Base-by-base conservation (phyloP, 1,140 invertebrate genomes). In the Drosophila nikananu region DNA sequence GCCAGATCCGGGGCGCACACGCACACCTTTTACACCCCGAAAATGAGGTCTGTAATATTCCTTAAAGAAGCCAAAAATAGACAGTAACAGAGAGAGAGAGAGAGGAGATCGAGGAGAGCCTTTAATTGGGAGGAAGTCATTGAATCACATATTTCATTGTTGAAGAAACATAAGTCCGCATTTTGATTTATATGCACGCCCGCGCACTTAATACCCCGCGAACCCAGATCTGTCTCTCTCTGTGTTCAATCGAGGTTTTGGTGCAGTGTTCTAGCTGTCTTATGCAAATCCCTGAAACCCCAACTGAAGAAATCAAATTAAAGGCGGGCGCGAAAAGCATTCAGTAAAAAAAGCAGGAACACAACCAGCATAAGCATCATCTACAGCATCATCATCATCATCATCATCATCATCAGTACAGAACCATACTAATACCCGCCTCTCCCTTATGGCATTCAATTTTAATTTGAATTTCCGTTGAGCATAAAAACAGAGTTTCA, bases 131-230 rank as follows among this genome's bases (percentile, higher is more conserved):
- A 76, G 80, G 78, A 75, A 79, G 70, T 78, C 62, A 70, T 77
- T 66, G 70, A 71, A 78, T 71, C 54, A 63, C 68, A 75, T 78
- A 86, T 66, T 81, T 82, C 70, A 87, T 83, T 79, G 75, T 79
- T 58, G 66, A 19, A 74, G 55, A 46, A 62, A 70, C 75, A 82
- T 91, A 90, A 90, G 87, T 87, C 80, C 77, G 83, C 84, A 91
- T 70, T 91, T 83, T 91, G 87, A 91, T 91, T 91, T 91, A 91
- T 91, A 86, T 87, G 83, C 87, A 91, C 87, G 87, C 87, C 87
- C 87, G 87, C 87, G 83, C 84, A 71, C 67, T 81, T 71, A 78
- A 55, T 59, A 27, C 49, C 87, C 87, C 87, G 83, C 87, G 83
- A 84, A 71, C 67, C 77, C 13, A 17, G 46, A 23, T 23, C 21